Percentiles rank a stretch among this genome's conserved stretches.
Evolutionary conservation across 2,113 vertebrate genomes (phyloP).

Genomic region (Polypterus senegalus): DNA sequence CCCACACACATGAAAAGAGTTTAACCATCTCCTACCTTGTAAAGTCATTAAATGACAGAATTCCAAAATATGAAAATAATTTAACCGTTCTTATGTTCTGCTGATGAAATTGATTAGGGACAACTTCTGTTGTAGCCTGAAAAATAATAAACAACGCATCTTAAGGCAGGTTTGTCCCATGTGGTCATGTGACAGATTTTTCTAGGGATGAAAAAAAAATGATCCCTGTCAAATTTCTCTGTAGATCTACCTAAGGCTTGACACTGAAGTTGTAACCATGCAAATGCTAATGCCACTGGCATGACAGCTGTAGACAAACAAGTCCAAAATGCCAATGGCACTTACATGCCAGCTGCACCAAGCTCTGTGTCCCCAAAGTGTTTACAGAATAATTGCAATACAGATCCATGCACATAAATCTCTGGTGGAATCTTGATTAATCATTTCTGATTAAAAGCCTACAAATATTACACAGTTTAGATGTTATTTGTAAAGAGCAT

Average conservation of each 20-base stretch:
- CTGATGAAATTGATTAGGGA: no score
- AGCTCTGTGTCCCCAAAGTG: constrained; percentile 42
- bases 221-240: constrained; percentile 33
- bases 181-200: constrained; percentile 24
- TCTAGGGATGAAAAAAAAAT: constrained; percentile 12
- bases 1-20: no score
- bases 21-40: no score
- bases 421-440: background rate
- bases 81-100: no score
- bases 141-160: no score
- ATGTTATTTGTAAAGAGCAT: no score
- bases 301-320: constrained; percentile 36
- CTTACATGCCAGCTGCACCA: constrained; percentile 41
- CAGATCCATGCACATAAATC: background rate
- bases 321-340: constrained; percentile 17
- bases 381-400: constrained; percentile 13
- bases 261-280: constrained; percentile 51
- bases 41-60: no score
- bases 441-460: background rate
- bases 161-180: constrained; percentile 24
- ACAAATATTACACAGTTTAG: no score
- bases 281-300: constrained; percentile 33
- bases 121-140: no score
- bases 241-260: constrained; percentile 27
- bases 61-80: no score